Conservation (phyloP, 2,113 vertebrate genomes). For the Poeciliopsis occidentalis region DNA sequence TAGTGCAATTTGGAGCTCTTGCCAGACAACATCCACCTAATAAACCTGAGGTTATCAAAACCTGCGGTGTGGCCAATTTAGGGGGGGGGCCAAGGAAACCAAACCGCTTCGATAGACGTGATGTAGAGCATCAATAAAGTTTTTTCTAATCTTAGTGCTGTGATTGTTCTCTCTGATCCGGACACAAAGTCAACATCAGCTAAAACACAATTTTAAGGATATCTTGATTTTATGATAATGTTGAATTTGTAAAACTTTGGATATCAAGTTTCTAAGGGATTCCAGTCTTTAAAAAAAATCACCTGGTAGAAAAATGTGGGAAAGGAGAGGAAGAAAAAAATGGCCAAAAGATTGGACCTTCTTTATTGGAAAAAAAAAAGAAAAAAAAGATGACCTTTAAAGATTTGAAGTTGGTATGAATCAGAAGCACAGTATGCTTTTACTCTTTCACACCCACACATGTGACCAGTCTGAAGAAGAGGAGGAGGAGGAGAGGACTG, state of each 20-base stretch:
- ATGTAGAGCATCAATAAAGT: background rate
- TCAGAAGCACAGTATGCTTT: conserved; percentile 3
- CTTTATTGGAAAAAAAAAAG: background rate
- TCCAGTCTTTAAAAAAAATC: too few relatives aligned
- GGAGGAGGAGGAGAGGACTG: conserved; percentile 27
- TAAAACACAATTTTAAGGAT: too few relatives aligned
- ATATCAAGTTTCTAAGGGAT: too few relatives aligned
- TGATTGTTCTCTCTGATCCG: too few relatives aligned
- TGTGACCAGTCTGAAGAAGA: conserved; percentile 61
- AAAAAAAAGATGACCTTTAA: conserved; percentile 27
- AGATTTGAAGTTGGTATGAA: conserved; percentile 10
- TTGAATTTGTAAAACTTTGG: too few relatives aligned
- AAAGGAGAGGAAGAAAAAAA: conserved; percentile 32
- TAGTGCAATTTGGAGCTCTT: conserved; percentile 36
- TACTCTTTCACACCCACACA: conserved; percentile 1
- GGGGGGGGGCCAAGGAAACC: conserved; percentile 8
- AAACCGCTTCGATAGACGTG: too few relatives aligned
- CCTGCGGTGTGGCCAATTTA: conserved; percentile 9
- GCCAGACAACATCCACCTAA: conserved; percentile 41
- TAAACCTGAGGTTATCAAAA: conserved; percentile 40
- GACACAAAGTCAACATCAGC: too few relatives aligned
- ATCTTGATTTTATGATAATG: too few relatives aligned
- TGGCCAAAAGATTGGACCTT: background rate
- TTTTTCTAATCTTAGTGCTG: too few relatives aligned
- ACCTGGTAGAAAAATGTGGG: background rate